Evolutionary conservation across 1,140 invertebrate species (phyloP).

Genomic region (Berghia stephanieae): DNA sequence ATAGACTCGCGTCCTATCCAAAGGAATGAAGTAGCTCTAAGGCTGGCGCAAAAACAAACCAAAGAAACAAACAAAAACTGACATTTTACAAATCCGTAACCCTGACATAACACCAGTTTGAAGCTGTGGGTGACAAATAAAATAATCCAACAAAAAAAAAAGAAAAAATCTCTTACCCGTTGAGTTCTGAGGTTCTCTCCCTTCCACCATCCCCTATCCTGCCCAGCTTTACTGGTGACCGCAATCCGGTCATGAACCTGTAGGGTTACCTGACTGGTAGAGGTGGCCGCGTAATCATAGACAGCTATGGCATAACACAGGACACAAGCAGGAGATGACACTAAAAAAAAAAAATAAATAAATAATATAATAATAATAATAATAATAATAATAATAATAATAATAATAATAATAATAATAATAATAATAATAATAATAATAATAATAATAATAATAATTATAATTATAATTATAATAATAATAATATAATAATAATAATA

Average conservation of each 20-base stretch:
- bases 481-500: too few species aligned
- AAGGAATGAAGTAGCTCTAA: neutral
- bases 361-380: too few species aligned
- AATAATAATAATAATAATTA: too few species aligned
- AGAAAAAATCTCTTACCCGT: constrained; percentile 63
- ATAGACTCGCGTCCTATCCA: too few species aligned
- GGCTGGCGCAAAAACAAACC: neutral
- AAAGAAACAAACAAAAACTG: neutral
- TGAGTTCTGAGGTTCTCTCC: constrained; percentile 78
- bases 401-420: too few species aligned
- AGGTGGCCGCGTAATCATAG: constrained; percentile 69
- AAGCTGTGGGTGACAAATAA: too few species aligned
- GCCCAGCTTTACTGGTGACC: constrained; percentile 80
- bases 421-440: too few species aligned
- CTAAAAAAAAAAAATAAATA: too few species aligned
- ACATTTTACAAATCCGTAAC: neutral
- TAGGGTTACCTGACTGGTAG: constrained; percentile 81
- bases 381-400: too few species aligned
- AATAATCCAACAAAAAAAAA: neutral
- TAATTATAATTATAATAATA: too few species aligned
- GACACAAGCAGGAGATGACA: constrained; percentile 56
- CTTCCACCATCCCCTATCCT: constrained; percentile 85
- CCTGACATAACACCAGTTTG: too few species aligned
- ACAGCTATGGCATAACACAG: constrained; percentile 62
- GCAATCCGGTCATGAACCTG: constrained; percentile 81